Evolutionary conservation across 1,140 invertebrate genomes (phyloP), one percentile per base, ranked within the genome.

Genomic region (Rhopalosiphum maidis): DNA sequence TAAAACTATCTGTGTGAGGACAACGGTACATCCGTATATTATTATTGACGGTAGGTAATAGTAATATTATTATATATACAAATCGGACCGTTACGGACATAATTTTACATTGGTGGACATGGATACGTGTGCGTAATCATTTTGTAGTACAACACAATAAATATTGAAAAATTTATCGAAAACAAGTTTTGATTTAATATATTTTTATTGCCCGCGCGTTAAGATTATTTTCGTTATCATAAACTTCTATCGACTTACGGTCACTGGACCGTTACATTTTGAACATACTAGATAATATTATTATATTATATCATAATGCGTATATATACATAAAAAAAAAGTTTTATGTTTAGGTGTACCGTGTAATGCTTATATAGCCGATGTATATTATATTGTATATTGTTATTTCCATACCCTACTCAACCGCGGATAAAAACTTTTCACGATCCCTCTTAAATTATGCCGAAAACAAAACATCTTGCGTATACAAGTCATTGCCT

Each of bases 221-320:
- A 77, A 77, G 60, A 77, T 77, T 77, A 77, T 68, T 68, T 68
- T n/a, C 30, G 60, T 68, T 77, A 77, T 77, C n/a, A 77, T 77
- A 77, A 77, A n/a, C 60, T 77, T 77, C 30, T 77, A n/a, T 77
- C 3, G 60, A 77, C 60, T 77, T n/a, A n/a, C 15, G n/a, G n/a
- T 35, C 60, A 77, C n/a, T 77, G 55, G n/a, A 77, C 60, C 5
- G 30, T 77, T n/a, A 77, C 30, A 18, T 77, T n/a, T 5, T n/a
- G 30, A 35, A 77, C 15, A 77, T 18, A 77, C 30, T 77, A n/a
- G n/a, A n/a, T 77, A 60, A 55, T 55, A 25, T 7, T 54, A 23
- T 54, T 54, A 54, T 54, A 54, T 54, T 23, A 23, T 54, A 54
- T 54, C 1, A 54, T 23, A 54, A 68, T 15, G 15, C 6, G 22